These are phyloP conservation scores for Melanaphis sacchari DNA, from an alignment of 1,140 invertebrate species.

Conservation along the genomic window DNA sequence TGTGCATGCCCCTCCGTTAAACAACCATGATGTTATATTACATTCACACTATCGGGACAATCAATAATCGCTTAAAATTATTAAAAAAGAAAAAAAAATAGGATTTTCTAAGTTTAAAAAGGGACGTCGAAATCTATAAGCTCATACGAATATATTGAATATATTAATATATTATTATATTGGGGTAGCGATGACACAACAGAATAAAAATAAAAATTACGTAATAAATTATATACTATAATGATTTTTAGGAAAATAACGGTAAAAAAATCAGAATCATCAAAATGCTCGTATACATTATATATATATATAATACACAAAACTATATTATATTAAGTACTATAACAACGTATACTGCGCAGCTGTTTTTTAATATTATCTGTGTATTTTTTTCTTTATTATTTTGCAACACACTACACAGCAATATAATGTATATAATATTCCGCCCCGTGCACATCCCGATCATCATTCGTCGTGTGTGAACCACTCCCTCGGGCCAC, in stretches of 20 bases:
- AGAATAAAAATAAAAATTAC: conserved; percentile 21
- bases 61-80: conserved; percentile 14
- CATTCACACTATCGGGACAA: neutral
- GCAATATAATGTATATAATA: neutral
- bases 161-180: neutral
- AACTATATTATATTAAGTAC: neutral
- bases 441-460: conserved; percentile 45
- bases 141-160: neutral
- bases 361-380: conserved; percentile 45
- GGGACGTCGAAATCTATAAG: neutral
- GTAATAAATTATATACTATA: conserved; percentile 31
- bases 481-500: conserved; percentile 51
- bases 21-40: neutral
- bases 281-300: conserved; percentile 17
- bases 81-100: neutral
- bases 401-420: neutral
- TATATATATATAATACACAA: neutral
- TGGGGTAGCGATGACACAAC: conserved; percentile 30
- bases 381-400: conserved; percentile 10
- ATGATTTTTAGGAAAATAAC: conserved; percentile 36
- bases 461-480: conserved; percentile 52
- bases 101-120: neutral
- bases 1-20: neutral
- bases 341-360: neutral
- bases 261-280: conserved; percentile 19